Evolutionary conservation across 2,113 vertebrate species (phyloP), one percentile per base, ranked within the genome.

Genomic region (Sus scrofa): DNA sequence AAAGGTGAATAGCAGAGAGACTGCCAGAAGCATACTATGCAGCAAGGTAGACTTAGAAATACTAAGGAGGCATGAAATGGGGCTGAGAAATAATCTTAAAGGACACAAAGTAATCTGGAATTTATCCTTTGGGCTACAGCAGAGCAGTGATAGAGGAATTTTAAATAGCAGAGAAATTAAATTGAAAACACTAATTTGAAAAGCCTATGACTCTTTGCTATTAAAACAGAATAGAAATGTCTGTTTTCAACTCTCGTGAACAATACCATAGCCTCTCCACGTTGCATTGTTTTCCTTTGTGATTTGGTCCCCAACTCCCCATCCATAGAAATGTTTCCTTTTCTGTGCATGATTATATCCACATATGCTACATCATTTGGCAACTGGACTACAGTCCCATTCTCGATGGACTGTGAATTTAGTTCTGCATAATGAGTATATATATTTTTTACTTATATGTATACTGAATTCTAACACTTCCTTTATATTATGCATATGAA

Each of bases 321-420:
- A 73, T 62, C 62, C 81, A 44, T 26, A 87, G 81, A 92, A 95
- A 67, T 37, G 52, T 62, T 94, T 74, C 52, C 58, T 92, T 96
- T 87, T 75, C 60, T 78, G 1, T 78, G 30, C 85, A n/a, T 74
- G 52, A 60, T 70, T 52, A 16, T 86, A 88, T 77, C 63, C 62
- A 74, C 39, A 63, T 78, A 68, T 63, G 65, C 60, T 94, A 70
- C 10, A 73, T 90, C 92, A 71, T 81, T 90, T 84, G 79, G 39
- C 94, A 95, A 89, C 39, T 94, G 34, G 77, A 67, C 96, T 90
- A 63, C 26, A 73, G 37, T 52, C 15, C 73, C 8, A 32, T 95
- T 96, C 88, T 96, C 78, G 82, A 10, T 86, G 77, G 79, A 60
- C 67, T 73, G 12, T 86, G 86, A 96, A 94, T 95, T 98, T 86